Evolutionary conservation across 1,140 invertebrate species (phyloP), one percentile per base, ranked within the genome.

Genomic region (Akabosia matsudoensis): DNA sequence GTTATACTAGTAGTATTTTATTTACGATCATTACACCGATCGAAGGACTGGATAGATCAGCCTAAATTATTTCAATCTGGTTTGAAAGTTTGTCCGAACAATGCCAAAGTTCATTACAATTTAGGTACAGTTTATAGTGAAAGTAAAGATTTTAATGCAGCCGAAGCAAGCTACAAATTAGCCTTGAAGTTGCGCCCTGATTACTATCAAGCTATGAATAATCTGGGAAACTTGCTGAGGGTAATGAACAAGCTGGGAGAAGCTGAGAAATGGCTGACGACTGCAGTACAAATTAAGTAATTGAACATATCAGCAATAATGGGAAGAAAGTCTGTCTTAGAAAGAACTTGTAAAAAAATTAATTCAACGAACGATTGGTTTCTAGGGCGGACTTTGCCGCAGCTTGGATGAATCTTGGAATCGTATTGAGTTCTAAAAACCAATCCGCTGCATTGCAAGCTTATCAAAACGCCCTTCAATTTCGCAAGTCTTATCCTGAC

Each of bases 341-440:
- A n/a, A n/a, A n/a, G n/a, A n/a, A n/a, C n/a, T n/a, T n/a, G n/a
- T n/a, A n/a, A n/a, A n/a, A 56, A 56, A 3, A 56, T 56, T 56
- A 13, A 4, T 56, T 56, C 24, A 56, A 56, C 14, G 34, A 33
- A 18, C 16, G n/a, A 33, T 67, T 54, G 56, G 70, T 34, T 72
- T 77, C 73, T 82, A 94, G 93, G 80, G 86, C 90, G 71, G 91
- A 93, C 82, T 98, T 98, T 89, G 91, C 96, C 4, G 92, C 94
- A 18, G 96, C 95, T 1, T 98, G 96, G 96, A 98, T 98, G 96
- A 98, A 99, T 86, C 86, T 98, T 26, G 96, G 96, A 16, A 97
- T 97, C 81, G 91, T 97, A 61, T 87, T 96, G 77, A 90, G 94
- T 1, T 85, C 91, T 54, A 90, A 91, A 77, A 89, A 91, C 80